A percentile compares a stretch with the other conserved stretches of the same genome.
phyloP scores from a whole-genome alignment of 1,140 invertebrate genomes.

The Drosophila punjabiensis region DNA sequence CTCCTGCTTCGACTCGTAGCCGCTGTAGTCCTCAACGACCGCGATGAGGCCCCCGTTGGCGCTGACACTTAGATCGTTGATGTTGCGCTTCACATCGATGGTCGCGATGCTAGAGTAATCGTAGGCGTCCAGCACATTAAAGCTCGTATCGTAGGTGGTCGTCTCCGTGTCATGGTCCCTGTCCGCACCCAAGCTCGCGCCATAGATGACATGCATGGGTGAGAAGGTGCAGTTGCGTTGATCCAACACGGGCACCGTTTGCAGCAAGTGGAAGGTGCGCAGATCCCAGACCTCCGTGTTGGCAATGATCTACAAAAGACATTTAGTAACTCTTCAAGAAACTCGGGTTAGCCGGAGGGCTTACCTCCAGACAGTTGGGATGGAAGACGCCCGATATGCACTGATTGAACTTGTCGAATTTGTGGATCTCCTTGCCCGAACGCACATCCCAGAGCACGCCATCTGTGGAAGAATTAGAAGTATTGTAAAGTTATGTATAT shows the following conservation, averaged over 20 bases:
- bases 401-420: conserved; percentile 99
- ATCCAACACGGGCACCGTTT: conserved; percentile 96
- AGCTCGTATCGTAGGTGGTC: conserved; percentile 89
- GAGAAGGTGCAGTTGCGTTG: conserved; percentile 93
- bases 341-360: not conserved
- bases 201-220: conserved; percentile 88
- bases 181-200: conserved; percentile 86
- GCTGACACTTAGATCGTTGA: conserved; percentile 91
- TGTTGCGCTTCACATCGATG: conserved; percentile 94
- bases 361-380: conserved; percentile 97
- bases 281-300: conserved; percentile 98
- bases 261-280: conserved; percentile 96
- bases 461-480: conserved; percentile 86
- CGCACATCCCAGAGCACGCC: conserved; percentile 98
- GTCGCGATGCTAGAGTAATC: conserved; percentile 98
- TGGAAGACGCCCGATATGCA: conserved; percentile 98
- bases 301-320: conserved; percentile 88
- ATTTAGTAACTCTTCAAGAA: too few species aligned
- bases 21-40: conserved; percentile 92
- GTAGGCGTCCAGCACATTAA: conserved; percentile 96
- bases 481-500: not conserved
- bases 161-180: conserved; percentile 85
- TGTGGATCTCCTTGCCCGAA: conserved; percentile 95
- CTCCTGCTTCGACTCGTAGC: conserved; percentile 92
- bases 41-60: conserved; percentile 92